phyloP scores from a whole-genome alignment of 2,888 invertebrate genomes.

The Harmothoe impar region DNA sequence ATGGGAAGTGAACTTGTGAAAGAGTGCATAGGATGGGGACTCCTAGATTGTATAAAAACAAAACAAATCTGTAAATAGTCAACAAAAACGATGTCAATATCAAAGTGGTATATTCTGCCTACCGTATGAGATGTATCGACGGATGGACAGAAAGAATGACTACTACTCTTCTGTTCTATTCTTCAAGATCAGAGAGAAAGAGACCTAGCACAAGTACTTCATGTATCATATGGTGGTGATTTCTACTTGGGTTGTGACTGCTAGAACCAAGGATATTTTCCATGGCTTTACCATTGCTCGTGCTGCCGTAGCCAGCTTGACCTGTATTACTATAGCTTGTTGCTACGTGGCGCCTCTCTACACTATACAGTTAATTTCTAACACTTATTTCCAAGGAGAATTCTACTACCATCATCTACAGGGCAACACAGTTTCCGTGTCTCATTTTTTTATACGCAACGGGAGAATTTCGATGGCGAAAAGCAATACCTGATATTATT shows the following conservation, averaged over 20 bases:
- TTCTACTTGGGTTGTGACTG: background rate
- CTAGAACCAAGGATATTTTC: background rate
- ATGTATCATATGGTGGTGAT: background rate
- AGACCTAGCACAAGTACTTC: background rate
- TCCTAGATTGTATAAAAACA: background rate
- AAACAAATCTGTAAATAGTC: slow-evolving; percentile 45
- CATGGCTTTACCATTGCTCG: slow-evolving; percentile 36
- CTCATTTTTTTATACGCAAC: background rate
- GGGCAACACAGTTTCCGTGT: background rate
- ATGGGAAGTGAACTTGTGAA: background rate
- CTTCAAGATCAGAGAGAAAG: too few relatives aligned
- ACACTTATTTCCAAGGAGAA: background rate
- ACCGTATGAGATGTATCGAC: slow-evolving; percentile 48
- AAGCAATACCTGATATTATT: slow-evolving; percentile 1
- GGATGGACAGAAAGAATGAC: background rate
- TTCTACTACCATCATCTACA: too few relatives aligned
- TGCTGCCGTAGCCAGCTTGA: background rate
- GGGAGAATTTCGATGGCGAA: background rate
- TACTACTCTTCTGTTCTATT: background rate
- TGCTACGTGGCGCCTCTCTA: slow-evolving; percentile 25
- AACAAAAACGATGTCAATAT: background rate
- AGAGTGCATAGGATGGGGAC: background rate
- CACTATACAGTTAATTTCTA: background rate
- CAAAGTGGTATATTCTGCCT: background rate
- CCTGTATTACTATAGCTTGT: slow-evolving; percentile 17